Conservation (phyloP, 35 echinoderm and acorn worm species). For the Apostichopus japonicus region DNA sequence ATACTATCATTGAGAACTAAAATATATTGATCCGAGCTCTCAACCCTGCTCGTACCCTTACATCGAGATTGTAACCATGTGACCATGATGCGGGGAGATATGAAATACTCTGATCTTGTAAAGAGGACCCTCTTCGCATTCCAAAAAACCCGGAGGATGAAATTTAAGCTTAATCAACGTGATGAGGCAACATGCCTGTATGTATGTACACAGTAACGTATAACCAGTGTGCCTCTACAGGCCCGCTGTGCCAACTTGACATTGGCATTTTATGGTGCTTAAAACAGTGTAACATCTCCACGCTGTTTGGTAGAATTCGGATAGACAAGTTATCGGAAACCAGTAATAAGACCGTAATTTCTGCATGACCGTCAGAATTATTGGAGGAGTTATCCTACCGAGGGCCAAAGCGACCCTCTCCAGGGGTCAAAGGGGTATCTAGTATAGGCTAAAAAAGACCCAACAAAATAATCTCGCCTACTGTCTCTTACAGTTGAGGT, state of each 20-base stretch:
- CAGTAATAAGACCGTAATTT: not conserved
- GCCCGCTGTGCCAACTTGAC: not conserved
- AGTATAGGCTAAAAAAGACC: not conserved
- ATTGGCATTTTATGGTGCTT: not conserved
- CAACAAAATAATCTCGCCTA: not conserved
- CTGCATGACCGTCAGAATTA: not conserved
- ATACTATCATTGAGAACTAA: too few species aligned
- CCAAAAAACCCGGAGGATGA: too few species aligned
- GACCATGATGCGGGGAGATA: too few species aligned
- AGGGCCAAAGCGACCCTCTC: not conserved
- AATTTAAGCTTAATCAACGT: too few species aligned
- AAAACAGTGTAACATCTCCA: not conserved
- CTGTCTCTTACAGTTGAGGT: not conserved
- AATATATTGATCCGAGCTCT: too few species aligned
- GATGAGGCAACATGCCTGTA: too few species aligned
- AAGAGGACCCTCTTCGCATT: too few species aligned
- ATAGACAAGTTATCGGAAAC: not conserved
- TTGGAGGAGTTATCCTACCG: not conserved
- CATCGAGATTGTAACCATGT: too few species aligned
- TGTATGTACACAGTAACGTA: too few species aligned
- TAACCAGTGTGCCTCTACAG: not conserved
- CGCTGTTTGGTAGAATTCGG: not conserved
- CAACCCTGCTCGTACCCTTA: too few species aligned
- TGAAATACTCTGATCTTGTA: too few species aligned
- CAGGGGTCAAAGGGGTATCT: not conserved